Evolutionary conservation across 2,797 vertebrate species (phyloP).

Genomic region (Tarsius wallacei): DNA sequence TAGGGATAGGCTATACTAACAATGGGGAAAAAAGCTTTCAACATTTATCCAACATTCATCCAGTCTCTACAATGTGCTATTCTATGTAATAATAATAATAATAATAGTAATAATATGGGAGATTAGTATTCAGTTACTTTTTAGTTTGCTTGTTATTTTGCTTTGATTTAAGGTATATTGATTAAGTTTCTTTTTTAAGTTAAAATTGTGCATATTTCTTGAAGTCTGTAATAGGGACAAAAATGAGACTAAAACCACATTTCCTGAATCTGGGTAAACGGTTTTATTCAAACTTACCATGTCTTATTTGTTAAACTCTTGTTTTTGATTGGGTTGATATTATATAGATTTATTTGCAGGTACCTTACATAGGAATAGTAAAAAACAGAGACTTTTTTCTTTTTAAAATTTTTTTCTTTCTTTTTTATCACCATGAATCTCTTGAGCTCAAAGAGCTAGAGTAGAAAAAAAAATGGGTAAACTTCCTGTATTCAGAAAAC

Average conservation of each 20-base stretch:
- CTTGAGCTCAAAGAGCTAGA: not conserved
- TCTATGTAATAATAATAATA: not conserved
- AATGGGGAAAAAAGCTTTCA: not conserved
- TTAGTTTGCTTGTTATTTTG: not conserved
- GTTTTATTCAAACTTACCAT: conserved; percentile 3
- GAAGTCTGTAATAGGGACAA: not conserved
- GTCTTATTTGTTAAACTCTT: not conserved
- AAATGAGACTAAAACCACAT: conserved; percentile 18
- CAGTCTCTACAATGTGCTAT: not conserved
- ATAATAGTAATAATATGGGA: not conserved
- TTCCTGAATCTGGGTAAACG: not conserved
- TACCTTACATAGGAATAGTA: not conserved
- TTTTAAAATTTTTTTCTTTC: not conserved
- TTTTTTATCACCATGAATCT: not conserved
- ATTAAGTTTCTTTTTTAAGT: not conserved
- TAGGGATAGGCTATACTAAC: not conserved
- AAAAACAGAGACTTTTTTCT: not conserved
- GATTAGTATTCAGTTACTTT: not conserved
- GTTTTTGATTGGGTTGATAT: not conserved
- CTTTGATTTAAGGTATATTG: not conserved
- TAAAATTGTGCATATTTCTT: conserved; percentile 6
- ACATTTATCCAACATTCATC: not conserved
- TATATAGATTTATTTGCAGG: not conserved
- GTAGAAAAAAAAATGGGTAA: not conserved
- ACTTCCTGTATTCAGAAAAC: not conserved